Conservation (phyloP, 2,888 invertebrate species). For the Brachypterus glaber region DNA sequence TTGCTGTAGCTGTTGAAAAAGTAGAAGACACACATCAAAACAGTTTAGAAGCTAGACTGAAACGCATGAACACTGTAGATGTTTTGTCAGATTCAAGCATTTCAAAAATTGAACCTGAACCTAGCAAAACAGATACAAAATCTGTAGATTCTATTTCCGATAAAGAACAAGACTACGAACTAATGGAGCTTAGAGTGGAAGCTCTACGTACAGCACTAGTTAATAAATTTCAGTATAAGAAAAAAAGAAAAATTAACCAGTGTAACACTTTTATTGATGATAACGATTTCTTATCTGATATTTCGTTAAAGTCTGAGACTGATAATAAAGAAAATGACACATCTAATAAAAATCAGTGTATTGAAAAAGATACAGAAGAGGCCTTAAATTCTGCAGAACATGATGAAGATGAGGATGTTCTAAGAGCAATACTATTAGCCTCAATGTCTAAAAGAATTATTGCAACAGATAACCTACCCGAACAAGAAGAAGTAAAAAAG, state of each 20-base stretch:
- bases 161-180: slow-evolving; percentile 46
- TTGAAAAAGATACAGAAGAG: slow-evolving; percentile 7
- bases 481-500: slow-evolving; percentile 2
- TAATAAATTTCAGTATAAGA: slow-evolving; percentile 54
- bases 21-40: slow-evolving; percentile 27
- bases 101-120: slow-evolving; percentile 6
- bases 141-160: slow-evolving; percentile 11
- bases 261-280: slow-evolving; percentile 2
- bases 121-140: slow-evolving; percentile 6
- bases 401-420: slow-evolving; percentile 53
- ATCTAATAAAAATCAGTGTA: slow-evolving; percentile 21
- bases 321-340: slow-evolving; percentile 36
- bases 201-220: slow-evolving; percentile 60
- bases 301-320: slow-evolving; percentile 17
- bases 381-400: slow-evolving; percentile 10
- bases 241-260: slow-evolving; percentile 33
- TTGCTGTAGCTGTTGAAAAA: slow-evolving; percentile 43
- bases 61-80: slow-evolving; percentile 27
- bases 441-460: slow-evolving; percentile 51
- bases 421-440: slow-evolving; percentile 50
- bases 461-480: slow-evolving; percentile 23
- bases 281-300: slow-evolving; percentile 10
- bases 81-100: slow-evolving; percentile 9
- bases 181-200: slow-evolving; percentile 52
- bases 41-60: slow-evolving; percentile 33